phyloP scores from a whole-genome alignment of 2,797 vertebrate genomes.

The Carduelis carduelis region DNA sequence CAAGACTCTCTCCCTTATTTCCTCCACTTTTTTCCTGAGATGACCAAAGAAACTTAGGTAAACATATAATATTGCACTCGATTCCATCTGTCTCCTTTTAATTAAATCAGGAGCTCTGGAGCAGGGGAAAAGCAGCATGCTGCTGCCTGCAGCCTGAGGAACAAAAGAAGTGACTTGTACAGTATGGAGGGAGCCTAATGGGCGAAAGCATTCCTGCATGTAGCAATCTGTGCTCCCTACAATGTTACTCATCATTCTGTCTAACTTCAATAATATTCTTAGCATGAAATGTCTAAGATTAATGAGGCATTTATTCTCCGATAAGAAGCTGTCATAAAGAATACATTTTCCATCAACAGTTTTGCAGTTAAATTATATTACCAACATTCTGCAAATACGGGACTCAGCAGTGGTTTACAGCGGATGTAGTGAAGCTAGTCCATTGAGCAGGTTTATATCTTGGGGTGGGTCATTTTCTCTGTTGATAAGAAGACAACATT shows the following conservation, averaged over 20 bases:
- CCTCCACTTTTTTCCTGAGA: not conserved
- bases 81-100: conserved; percentile 27
- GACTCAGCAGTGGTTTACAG: not conserved
- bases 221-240: conserved; percentile 59
- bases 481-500: not conserved
- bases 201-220: conserved; percentile 38
- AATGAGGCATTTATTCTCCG: conserved; percentile 58
- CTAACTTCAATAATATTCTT: conserved; percentile 69
- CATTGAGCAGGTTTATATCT: not conserved
- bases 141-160: conserved; percentile 16
- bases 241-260: conserved; percentile 59
- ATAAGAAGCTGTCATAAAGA: conserved; percentile 36
- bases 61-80: not conserved
- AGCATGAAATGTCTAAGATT: conserved; percentile 62
- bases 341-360: conserved; percentile 31
- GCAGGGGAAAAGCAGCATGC: conserved; percentile 21
- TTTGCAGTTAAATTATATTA: conserved; percentile 34
- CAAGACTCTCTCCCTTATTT: not conserved
- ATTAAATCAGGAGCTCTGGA: conserved; percentile 33
- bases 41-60: not conserved
- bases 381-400: not conserved
- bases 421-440: not conserved
- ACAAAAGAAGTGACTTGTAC: conserved; percentile 37
- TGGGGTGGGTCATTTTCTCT: not conserved
- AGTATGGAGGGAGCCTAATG: conserved; percentile 45